Evolutionary conservation across 2,113 vertebrate genomes (phyloP), one percentile per base, ranked within the genome.

Genomic region (Indicator indicator): DNA sequence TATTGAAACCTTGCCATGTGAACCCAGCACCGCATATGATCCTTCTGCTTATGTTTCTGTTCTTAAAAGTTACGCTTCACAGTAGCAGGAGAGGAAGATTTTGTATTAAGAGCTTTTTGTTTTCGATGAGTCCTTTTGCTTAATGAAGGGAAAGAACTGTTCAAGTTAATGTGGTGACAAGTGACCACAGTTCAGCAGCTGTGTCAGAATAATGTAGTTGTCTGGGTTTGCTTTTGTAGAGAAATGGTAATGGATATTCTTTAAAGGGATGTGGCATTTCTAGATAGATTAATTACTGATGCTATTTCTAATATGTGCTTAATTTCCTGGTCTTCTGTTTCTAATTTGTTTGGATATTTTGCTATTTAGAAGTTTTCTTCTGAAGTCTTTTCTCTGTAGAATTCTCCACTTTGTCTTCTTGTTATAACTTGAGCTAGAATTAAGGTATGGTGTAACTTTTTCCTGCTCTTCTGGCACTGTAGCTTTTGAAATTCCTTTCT

Each of bases 11-110:
- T 36, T 71, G 12, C 11, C 23, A 18, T 12, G 2, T 32, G 27
- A 88, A 30, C 32, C 16, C 3, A 24, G 6, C 16, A 54, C 11
- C 21, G 5, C 1, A 0, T 55, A 1, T 59, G 5, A 46, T 36
- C 6, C 20, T 56, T 73, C 24, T 82, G 9, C 21, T 78, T 9
- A 23, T 56, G 14, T 48, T 85, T 94, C 52, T 85, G 5, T 62
- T 92, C 33, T 69, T 65, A 73, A 81, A 82, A 21, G 26, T 56
- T 76, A 19, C 0, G 1, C 15, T 19, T 94, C 33, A 30, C 11
- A 40, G 27, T 46, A 52, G 27, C 30, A 54, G 36, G 40, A 76
- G 16, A 46, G 14, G 69, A 48, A 75, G 40, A 59, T 54, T 36
- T 65, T 36, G 26, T 65, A 13, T n/a, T 63, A 36, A 2, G 6